Conservation (phyloP, 2,888 invertebrate genomes). For the Amphiduros pacificus region DNA sequence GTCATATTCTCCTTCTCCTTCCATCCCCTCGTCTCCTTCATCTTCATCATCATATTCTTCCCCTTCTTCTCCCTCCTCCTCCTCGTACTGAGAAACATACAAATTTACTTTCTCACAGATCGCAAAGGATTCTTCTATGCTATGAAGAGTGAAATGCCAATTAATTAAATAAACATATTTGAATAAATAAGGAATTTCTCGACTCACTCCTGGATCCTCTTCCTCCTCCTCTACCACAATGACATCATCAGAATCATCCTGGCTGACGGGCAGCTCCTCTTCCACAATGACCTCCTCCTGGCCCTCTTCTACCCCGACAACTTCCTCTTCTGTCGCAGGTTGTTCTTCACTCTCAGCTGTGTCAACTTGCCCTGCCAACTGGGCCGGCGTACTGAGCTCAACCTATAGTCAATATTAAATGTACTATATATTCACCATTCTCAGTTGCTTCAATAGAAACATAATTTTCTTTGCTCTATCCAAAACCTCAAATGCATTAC, state of each 20-base stretch:
- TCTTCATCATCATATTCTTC: slow-evolving; percentile 34
- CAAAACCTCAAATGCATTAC: neutral
- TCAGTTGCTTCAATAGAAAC: no score
- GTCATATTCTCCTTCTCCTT: slow-evolving; percentile 27
- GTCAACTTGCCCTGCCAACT: no score
- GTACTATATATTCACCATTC: no score
- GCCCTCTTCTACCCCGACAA: no score
- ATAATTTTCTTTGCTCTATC: neutral
- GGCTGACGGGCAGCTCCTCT: neutral
- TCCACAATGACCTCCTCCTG: neutral
- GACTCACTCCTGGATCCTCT: slow-evolving; percentile 3
- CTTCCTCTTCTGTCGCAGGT: neutral
- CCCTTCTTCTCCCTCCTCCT: slow-evolving; percentile 31
- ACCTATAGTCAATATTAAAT: no score
- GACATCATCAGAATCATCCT: slow-evolving; percentile 10
- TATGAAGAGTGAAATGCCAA: no score
- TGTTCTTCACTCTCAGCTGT: no score
- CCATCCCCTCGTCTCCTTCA: slow-evolving; percentile 28
- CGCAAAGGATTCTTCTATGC: no score
- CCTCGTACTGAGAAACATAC: slow-evolving; percentile 22
- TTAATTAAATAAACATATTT: neutral
- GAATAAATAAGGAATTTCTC: neutral
- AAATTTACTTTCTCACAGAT: no score
- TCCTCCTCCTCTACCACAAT: slow-evolving; percentile 14
- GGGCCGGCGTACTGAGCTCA: no score